Evolutionary conservation across 1,140 invertebrate species (phyloP).

Genomic region (Tetramorium simillimum): DNA sequence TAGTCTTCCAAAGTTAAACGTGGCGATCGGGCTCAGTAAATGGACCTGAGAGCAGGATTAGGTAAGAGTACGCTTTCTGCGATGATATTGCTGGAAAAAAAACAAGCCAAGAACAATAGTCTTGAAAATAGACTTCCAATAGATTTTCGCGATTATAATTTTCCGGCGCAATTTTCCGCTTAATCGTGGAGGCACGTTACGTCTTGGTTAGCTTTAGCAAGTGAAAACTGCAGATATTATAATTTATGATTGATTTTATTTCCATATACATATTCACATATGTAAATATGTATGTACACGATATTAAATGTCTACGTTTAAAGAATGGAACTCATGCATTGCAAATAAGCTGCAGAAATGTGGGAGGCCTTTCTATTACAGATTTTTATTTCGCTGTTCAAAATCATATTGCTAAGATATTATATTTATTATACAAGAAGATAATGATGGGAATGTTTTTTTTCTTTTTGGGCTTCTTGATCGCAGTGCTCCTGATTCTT

Average conservation of each 20-base stretch:
- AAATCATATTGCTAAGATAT: background rate
- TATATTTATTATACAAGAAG: background rate
- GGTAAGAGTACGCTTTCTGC: background rate
- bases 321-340: background rate
- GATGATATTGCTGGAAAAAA: background rate
- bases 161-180: background rate
- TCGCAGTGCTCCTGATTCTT: background rate
- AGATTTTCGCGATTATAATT: background rate
- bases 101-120: background rate
- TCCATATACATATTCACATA: too few relatives aligned
- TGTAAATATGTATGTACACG: background rate
- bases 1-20: slow-evolving; percentile 1
- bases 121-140: background rate
- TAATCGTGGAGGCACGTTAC: background rate
- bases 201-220: slow-evolving; percentile 20
- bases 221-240: background rate
- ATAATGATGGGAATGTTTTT: background rate
- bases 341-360: too few relatives aligned
- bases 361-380: background rate
- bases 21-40: background rate
- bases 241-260: background rate
- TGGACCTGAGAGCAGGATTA: background rate
- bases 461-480: background rate
- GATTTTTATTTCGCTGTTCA: background rate
- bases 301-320: background rate